Conservation (phyloP, 2,113 vertebrate genomes). For the Pomatostomus ruficeps region DNA sequence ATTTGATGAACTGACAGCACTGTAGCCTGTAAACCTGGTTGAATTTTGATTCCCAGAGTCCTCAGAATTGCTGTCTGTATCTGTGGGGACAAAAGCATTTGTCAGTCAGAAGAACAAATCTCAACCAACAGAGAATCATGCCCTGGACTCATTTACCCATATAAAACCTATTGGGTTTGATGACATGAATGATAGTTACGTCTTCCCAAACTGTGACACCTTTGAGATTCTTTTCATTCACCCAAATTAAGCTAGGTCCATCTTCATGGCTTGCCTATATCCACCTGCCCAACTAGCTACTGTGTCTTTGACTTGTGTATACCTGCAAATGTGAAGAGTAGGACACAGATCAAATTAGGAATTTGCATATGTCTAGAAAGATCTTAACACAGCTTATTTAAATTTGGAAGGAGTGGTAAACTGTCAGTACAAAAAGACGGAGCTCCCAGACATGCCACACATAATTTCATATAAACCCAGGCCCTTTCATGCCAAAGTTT, state of each 20-base stretch:
- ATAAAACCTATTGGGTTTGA: neutral
- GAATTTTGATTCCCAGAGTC: constrained; percentile 77
- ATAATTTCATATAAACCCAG: neutral
- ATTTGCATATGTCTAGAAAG: neutral
- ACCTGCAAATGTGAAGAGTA: neutral
- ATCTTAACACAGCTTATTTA: neutral
- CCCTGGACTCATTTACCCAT: neutral
- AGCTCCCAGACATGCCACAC: neutral
- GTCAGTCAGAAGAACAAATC: neutral
- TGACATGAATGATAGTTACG: neutral
- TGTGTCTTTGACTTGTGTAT: neutral
- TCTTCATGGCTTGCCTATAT: neutral
- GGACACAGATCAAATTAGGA: neutral
- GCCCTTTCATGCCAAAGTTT: neutral
- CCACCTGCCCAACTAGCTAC: neutral
- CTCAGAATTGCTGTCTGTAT: constrained; percentile 91
- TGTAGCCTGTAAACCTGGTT: constrained; percentile 69
- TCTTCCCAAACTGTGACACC: neutral
- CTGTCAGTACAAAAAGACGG: neutral
- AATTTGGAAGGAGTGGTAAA: neutral
- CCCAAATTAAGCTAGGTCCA: neutral
- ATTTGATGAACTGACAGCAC: constrained; percentile 58
- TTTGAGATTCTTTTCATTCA: neutral
- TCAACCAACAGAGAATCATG: neutral
- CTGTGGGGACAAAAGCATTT: constrained; percentile 55